Conservation (phyloP, 2,113 vertebrate genomes). For the Falco punctatus region DNA sequence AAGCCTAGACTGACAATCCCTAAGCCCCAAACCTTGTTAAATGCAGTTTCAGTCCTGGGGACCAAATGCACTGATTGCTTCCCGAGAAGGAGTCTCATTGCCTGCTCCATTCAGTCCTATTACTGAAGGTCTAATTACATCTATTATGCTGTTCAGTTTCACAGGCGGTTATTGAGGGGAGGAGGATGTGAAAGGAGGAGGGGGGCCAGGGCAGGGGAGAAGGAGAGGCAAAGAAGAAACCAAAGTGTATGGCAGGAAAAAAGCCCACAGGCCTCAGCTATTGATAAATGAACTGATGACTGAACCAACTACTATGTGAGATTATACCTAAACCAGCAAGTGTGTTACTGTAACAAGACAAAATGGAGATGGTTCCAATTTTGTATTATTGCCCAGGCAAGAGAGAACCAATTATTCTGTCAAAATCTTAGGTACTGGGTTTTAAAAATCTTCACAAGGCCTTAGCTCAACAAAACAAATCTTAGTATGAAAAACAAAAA, state of each 20-base stretch:
- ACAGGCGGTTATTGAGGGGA: slow-evolving; percentile 25
- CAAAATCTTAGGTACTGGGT: slow-evolving; percentile 58
- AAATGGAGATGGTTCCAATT: slow-evolving; percentile 71
- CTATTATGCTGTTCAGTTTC: slow-evolving; percentile 77
- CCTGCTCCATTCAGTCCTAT: slow-evolving; percentile 70
- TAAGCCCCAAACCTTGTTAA: slow-evolving; percentile 84
- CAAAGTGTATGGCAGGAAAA: background rate
- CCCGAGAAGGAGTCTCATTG: slow-evolving; percentile 69
- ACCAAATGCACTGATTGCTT: slow-evolving; percentile 78
- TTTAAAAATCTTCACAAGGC: slow-evolving; percentile 58
- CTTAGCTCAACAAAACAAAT: slow-evolving; percentile 43
- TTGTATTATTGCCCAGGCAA: slow-evolving; percentile 69
- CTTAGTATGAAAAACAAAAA: background rate
- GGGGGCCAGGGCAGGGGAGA: background rate
- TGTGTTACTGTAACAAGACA: slow-evolving; percentile 71
- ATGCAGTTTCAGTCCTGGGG: slow-evolving; percentile 73
- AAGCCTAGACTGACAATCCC: slow-evolving; percentile 73
- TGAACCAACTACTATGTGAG: slow-evolving; percentile 61
- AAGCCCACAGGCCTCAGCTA: background rate
- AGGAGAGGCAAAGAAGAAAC: background rate
- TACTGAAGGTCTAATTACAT: slow-evolving; percentile 79
- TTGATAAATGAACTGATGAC: slow-evolving; percentile 62
- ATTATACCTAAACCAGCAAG: slow-evolving; percentile 65
- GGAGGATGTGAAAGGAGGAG: background rate
- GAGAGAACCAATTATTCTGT: slow-evolving; percentile 68